These are phyloP conservation scores for Chironomus striatipennis DNA, from an alignment of 1,140 invertebrate species.

Conservation along the genomic window DNA sequence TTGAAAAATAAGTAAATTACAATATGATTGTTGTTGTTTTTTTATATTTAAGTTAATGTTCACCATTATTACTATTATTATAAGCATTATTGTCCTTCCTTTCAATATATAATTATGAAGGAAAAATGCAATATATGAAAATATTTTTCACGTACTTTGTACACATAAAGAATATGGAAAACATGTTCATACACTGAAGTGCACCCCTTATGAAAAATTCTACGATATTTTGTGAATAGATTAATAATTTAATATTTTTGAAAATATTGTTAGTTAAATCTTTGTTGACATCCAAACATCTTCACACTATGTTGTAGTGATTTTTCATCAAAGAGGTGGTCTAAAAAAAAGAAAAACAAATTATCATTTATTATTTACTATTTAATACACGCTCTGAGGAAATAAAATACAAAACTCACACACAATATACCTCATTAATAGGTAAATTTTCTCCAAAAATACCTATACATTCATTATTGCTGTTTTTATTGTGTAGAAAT, in stretches of 20 bases:
- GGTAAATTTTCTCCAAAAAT: conserved; percentile 5
- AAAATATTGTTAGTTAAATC: neutral
- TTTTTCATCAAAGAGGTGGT: neutral
- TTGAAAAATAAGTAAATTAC: no score
- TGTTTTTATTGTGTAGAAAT: neutral
- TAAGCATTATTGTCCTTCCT: no score
- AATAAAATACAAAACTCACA: conserved; percentile 1
- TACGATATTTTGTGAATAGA: neutral
- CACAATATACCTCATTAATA: conserved; percentile 3
- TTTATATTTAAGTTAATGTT: no score
- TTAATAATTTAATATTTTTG: neutral
- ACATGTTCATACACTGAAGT: no score
- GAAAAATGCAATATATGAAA: no score
- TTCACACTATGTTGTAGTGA: neutral
- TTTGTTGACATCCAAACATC: neutral
- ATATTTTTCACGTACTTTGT: no score
- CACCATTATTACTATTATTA: no score
- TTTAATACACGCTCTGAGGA: conserved; percentile 1
- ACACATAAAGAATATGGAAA: no score
- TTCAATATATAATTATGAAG: no score
- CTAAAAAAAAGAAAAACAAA: neutral
- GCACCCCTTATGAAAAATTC: neutral
- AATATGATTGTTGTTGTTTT: no score
- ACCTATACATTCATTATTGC: neutral
- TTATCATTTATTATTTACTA: neutral